Percentiles rank a stretch among this genome's conserved stretches.
These are phyloP conservation scores for Drosophila persimilis DNA, from an alignment of 1,140 invertebrate genomes.

Conservation along the genomic window DNA sequence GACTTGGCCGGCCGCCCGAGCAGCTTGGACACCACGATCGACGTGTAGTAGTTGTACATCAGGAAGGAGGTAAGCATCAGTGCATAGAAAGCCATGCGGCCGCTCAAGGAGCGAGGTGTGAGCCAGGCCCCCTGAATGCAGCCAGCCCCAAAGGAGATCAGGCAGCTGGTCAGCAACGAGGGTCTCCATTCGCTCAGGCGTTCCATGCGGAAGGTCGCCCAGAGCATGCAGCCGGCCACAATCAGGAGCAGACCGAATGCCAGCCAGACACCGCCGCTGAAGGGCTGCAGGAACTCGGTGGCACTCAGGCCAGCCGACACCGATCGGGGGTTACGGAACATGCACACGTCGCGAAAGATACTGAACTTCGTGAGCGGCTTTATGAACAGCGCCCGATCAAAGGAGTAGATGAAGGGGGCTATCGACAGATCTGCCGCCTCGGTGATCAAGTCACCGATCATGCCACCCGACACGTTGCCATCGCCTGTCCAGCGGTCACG, in stretches of 20 bases:
- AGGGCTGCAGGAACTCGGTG: conserved; percentile 68
- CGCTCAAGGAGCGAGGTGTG: conserved; percentile 66
- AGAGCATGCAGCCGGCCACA: conserved; percentile 49
- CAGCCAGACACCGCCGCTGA: conserved; percentile 69
- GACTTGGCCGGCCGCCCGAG: conserved; percentile 65
- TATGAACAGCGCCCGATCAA: conserved; percentile 34
- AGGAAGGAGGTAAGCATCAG: conserved; percentile 67
- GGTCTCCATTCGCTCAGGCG: conserved; percentile 25
- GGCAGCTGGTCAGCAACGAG: conserved; percentile 67
- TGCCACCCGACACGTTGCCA: conserved; percentile 59
- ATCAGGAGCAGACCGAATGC: conserved; percentile 53
- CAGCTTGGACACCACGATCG: conserved; percentile 71
- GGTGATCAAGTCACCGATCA: conserved; percentile 53
- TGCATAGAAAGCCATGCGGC: conserved; percentile 69
- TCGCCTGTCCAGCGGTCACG: conserved; percentile 64
- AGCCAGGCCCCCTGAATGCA: conserved; percentile 74
- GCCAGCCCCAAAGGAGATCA: conserved; percentile 69
- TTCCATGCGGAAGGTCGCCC: conserved; percentile 69
- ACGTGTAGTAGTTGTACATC: conserved; percentile 81
- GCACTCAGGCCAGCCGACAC: conserved; percentile 48
- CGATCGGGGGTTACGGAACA: conserved; percentile 69
- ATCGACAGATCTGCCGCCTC: conserved; percentile 54
- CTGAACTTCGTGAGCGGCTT: conserved; percentile 37
- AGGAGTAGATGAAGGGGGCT: conserved; percentile 46
- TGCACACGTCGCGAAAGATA: conserved; percentile 69